Conservation (phyloP, 2,888 invertebrate genomes). For the Eristalis arbustorum region DNA sequence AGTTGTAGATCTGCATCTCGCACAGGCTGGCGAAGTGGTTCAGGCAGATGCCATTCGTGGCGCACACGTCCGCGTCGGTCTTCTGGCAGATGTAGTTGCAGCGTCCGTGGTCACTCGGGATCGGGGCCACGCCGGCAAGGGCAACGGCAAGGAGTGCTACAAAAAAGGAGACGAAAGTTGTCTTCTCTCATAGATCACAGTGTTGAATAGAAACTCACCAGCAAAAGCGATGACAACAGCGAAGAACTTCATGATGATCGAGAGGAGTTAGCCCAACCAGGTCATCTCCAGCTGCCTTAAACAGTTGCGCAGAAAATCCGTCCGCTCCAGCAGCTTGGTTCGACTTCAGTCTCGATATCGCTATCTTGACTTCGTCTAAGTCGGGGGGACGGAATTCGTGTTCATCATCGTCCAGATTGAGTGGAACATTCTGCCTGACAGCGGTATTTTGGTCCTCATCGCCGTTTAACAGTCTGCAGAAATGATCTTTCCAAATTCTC, state of each 20-base stretch:
- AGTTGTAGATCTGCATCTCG: slow-evolving; percentile 76
- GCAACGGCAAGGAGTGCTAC: slow-evolving; percentile 29
- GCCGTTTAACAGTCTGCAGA: no score
- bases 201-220: slow-evolving; percentile 8
- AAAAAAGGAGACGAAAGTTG: neutral
- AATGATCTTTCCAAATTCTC: no score
- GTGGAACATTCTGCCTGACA: no score
- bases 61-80: slow-evolving; percentile 73
- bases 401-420: no score
- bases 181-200: neutral
- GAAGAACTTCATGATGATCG: slow-evolving; percentile 36
- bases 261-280: no score
- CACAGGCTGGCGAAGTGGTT: slow-evolving; percentile 77
- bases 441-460: no score
- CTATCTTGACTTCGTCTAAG: no score
- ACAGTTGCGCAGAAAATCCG: no score
- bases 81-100: slow-evolving; percentile 50
- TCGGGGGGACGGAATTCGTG: no score
- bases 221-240: neutral
- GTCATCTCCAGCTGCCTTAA: no score
- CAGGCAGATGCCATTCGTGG: slow-evolving; percentile 74
- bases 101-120: slow-evolving; percentile 35
- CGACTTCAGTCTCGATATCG: no score
- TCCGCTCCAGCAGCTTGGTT: no score
- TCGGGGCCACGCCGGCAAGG: slow-evolving; percentile 15